phyloP scores from a whole-genome alignment of 2,113 vertebrate genomes.

The Syngnathoides biaculeatus region DNA sequence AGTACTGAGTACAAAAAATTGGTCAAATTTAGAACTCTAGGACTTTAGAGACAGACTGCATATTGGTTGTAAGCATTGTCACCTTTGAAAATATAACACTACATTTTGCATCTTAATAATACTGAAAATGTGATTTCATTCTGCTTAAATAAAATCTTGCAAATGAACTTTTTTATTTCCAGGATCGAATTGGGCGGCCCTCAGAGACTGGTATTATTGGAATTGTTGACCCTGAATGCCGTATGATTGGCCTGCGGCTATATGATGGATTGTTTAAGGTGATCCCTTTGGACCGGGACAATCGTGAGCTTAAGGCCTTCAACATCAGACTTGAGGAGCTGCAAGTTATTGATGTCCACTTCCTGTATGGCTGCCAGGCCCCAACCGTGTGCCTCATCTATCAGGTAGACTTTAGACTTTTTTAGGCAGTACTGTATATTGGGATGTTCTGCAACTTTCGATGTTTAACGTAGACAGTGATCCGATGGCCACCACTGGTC shows the following conservation, averaged over 20 bases:
- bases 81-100: not conserved
- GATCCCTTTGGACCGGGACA: slow-evolving; percentile 92
- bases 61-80: not conserved
- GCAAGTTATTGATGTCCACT: slow-evolving; percentile 97
- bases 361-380: slow-evolving; percentile 92
- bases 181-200: slow-evolving; percentile 96
- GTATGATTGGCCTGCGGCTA: slow-evolving; percentile 94
- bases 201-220: slow-evolving; percentile 97
- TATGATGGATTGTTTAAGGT: slow-evolving; percentile 98
- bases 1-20: too few species aligned
- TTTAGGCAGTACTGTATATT: not conserved
- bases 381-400: slow-evolving; percentile 99
- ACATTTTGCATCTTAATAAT: not conserved
- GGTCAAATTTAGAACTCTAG: not conserved
- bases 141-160: not conserved
- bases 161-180: not conserved
- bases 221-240: slow-evolving; percentile 95
- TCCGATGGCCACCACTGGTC: too few species aligned
- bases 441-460: too few species aligned
- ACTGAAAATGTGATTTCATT: not conserved
- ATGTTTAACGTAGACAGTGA: too few species aligned
- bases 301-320: slow-evolving; percentile 95
- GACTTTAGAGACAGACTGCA: not conserved
- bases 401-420: slow-evolving; percentile 75
- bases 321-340: slow-evolving; percentile 97